A percentile compares a stretch with the other conserved stretches of the same genome.
These are phyloP conservation scores for Argynnis bischoffii DNA, from an alignment of 2,888 invertebrate genomes.

Conservation along the genomic window DNA sequence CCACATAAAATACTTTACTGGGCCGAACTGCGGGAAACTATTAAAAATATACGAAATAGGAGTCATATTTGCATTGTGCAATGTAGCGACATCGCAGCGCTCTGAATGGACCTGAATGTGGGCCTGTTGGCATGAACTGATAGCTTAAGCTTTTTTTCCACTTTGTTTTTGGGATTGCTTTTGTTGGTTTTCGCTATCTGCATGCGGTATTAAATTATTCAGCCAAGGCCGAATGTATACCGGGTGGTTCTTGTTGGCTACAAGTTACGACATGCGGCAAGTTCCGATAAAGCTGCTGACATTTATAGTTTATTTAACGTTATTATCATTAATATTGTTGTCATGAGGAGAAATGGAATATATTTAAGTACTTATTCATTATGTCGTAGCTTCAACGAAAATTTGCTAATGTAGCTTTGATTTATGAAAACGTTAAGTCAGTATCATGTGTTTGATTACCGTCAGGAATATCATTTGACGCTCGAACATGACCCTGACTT, in stretches of 20 bases:
- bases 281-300: not conserved
- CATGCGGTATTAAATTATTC: constrained; percentile 1
- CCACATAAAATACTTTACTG: not conserved
- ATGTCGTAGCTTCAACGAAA: too few species aligned
- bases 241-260: not conserved
- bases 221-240: not conserved
- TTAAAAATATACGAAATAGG: constrained; percentile 9
- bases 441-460: too few species aligned
- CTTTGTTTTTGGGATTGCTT: constrained; percentile 7
- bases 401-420: too few species aligned
- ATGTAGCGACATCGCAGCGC: constrained; percentile 3
- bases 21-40: constrained; percentile 1
- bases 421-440: too few species aligned
- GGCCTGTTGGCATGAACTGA: constrained; percentile 1
- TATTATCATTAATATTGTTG: too few species aligned
- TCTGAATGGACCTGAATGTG: not conserved
- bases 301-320: not conserved
- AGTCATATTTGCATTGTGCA: constrained; percentile 1
- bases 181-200: constrained; percentile 12
- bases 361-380: too few species aligned
- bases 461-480: too few species aligned
- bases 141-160: constrained; percentile 8
- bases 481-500: too few species aligned
- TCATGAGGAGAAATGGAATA: too few species aligned
- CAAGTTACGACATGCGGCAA: not conserved